Percentiles rank a stretch among this genome's conserved stretches.
Conservation (phyloP, 2,797 vertebrate genomes). For the Pseudopleuronectes americanus region DNA sequence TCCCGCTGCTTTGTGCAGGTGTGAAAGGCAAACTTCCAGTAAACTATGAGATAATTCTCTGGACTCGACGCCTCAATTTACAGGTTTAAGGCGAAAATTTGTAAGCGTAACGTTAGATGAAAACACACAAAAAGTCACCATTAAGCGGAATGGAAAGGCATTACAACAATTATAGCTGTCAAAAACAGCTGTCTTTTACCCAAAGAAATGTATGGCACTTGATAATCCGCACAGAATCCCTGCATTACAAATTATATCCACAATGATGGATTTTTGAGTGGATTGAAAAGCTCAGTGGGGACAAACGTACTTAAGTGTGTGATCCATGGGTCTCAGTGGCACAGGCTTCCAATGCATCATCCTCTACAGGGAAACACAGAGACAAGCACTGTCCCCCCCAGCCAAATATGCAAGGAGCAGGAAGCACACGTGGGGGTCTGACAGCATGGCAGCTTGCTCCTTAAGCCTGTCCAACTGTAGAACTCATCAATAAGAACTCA, state of each 20-base stretch:
- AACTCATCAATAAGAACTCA: conserved; percentile 59
- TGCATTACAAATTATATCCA: conserved; percentile 47
- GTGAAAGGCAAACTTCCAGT: too few species aligned
- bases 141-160: conserved; percentile 10
- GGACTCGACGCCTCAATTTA: too few species aligned
- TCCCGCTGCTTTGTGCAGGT: too few species aligned
- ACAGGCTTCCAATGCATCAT: conserved; percentile 61
- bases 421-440: conserved; percentile 34
- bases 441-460: conserved; percentile 45
- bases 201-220: conserved; percentile 36
- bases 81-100: too few species aligned
- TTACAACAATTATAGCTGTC: conserved; percentile 25
- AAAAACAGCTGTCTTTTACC: conserved; percentile 43
- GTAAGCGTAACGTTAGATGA: too few species aligned
- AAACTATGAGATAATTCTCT: too few species aligned
- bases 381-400: conserved; percentile 2
- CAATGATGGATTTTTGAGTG: conserved; percentile 52
- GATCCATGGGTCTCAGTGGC: conserved; percentile 62
- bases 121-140: conserved; percentile 24
- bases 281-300: conserved; percentile 41
- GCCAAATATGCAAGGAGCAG: conserved; percentile 17
- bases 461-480: conserved; percentile 52
- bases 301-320: conserved; percentile 57
- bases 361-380: conserved; percentile 38
- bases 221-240: conserved; percentile 11